Base-by-base conservation (phyloP, 2,888 invertebrate genomes). In the Drosophila vallismaia region DNA sequence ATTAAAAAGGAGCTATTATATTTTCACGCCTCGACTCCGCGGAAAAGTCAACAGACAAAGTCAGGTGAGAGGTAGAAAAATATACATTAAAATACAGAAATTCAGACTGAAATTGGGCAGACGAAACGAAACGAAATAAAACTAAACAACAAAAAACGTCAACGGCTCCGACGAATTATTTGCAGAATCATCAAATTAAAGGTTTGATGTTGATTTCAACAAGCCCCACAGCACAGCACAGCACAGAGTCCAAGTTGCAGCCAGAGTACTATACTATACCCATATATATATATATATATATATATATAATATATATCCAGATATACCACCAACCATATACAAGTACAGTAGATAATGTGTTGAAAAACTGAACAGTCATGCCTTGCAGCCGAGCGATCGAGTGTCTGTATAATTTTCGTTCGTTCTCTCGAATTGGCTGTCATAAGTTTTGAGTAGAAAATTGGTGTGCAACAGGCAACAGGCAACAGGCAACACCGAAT, bases 171-270 rank as follows among this genome's bases (percentile, higher is more conserved):
- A 55, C 8, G 86, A 75, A 85, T 82, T 82, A 85, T 81, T 86
- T 88, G 89, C 87, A 85, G 85, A 88, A 88, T 89, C 88, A 86
- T 89, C 87, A 89, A 86, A 86, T 89, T 86, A 81, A 89, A 89
- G 86, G 85, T 86, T 86, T 86, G 88, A 84, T 84, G 88, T 86
- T 85, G 84, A 87, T 86, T 86, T 88, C 83, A 87, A 87, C 85
- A 64, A 86, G 85, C 81, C 75, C 57, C 69, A 56, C 67, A 48
- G 58, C 54, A 76, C 55, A 66, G 49, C 52, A 44, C 52, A 44
- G 64, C 44, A 48, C 33, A 36, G 62, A 42, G 48, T 42, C 52
- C 52, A 71, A 68, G 82, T 12, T 75, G 87, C 70, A 72, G 44
- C 19, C 14, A 14, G 19, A 12, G 12, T 12, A 42, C 29, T 19